Base-by-base conservation (phyloP, 1,140 invertebrate species). In the Pseudomyrmex gracilis region DNA sequence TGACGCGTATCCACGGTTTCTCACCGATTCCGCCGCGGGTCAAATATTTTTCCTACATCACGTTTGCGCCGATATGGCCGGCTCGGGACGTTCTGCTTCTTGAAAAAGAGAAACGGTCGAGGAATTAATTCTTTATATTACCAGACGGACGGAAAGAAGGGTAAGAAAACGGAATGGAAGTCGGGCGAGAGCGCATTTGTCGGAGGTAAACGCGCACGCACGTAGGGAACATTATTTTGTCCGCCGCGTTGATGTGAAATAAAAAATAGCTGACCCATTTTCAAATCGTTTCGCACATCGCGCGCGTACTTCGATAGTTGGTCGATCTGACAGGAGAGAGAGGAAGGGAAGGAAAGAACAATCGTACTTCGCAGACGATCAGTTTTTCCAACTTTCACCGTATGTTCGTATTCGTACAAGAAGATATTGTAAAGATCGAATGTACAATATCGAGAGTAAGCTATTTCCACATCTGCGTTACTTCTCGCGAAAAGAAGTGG, bases 61-160 rank as follows among this genome's bases (percentile, higher is more conserved):
- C 61, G 61, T 67, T 63, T 53, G 24, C 61, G 17, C 51, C 34
- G 61, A 67, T 77, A 66, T 53, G 49, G 49, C 49, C 63, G 47
- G 34, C 13, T 24, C 73, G 24, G n/a, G 20, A 17, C 49, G 9
- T 70, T 47, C 73, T n/a, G 43, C 43, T 60, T 24, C 58, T 15
- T 43, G 43, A 80, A 49, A 22, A 45, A 43, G 74, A 78, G 64
- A 57, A 80, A 71, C 43, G 76, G 76, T 57, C 15, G 76, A 49
- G 66, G 55, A 80, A 80, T 80, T 80, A 80, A 80, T 80, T 80
- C 53, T 80, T 80, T 80, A 80, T 80, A 80, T 80, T 80, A 80
- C 66, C 55, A 20, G 76, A 71, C 76, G 66, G 53, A 58, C 57
- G 53, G 43, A 45, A 58, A 51, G 74, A 47, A 77, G 51, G 53